A percentile compares a stretch with the other conserved stretches of the same genome.
Conservation (phyloP, 2,888 invertebrate species). For the Diplazon laetatorius region DNA sequence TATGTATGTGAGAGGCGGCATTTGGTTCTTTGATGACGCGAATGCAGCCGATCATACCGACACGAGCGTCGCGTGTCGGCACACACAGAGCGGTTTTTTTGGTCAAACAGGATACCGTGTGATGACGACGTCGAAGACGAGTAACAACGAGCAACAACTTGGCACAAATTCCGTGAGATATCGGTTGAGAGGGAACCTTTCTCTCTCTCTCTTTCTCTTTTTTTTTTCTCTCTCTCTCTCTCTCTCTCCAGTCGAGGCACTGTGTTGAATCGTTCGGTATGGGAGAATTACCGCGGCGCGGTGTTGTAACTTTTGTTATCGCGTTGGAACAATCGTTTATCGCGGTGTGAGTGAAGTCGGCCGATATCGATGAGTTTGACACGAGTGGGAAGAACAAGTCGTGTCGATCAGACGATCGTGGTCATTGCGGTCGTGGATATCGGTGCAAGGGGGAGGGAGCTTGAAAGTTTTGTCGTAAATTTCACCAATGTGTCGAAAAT, state of each 20-base stretch:
- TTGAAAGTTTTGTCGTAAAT: too few relatives aligned
- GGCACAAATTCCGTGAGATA: slow-evolving; percentile 10
- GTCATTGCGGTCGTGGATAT: too few relatives aligned
- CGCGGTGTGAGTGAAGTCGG: not conserved
- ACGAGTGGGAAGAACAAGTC: too few relatives aligned
- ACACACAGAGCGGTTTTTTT: slow-evolving; percentile 67
- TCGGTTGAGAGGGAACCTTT: too few relatives aligned
- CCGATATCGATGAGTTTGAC: slow-evolving; percentile 9
- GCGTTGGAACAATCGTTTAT: slow-evolving; percentile 46
- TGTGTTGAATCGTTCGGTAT: too few relatives aligned
- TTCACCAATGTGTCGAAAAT: too few relatives aligned
- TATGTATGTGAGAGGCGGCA: slow-evolving; percentile 64
- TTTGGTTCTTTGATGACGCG: slow-evolving; percentile 75
- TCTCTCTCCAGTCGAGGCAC: too few relatives aligned
- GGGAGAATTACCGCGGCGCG: too few relatives aligned
- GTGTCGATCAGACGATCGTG: too few relatives aligned
- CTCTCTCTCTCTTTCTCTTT: too few relatives aligned
- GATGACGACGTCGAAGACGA: slow-evolving; percentile 21
- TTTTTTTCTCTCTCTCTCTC: too few relatives aligned
- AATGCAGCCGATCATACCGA: slow-evolving; percentile 65
- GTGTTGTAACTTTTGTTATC: slow-evolving; percentile 37
- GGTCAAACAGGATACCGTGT: slow-evolving; percentile 71
- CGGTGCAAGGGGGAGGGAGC: too few relatives aligned
- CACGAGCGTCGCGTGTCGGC: slow-evolving; percentile 51
- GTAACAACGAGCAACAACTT: slow-evolving; percentile 32